Evolutionary conservation across 2,888 invertebrate genomes (phyloP).

Genomic region (Sicus ferrugineus): DNA sequence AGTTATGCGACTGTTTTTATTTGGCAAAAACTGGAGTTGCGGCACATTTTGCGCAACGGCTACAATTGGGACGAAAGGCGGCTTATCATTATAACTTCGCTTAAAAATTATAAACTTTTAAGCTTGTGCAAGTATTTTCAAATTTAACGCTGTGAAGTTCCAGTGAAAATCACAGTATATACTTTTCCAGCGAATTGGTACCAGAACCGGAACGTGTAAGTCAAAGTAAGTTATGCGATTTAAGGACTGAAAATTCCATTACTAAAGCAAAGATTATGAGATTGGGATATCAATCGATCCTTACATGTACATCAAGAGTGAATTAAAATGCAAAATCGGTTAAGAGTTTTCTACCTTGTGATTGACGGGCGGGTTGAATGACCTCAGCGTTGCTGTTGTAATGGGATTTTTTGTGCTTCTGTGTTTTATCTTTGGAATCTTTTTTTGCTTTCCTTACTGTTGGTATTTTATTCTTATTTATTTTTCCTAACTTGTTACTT

Average conservation of each 20-base stretch:
- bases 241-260: too few species aligned
- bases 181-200: too few species aligned
- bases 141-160: not conserved
- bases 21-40: slow-evolving; percentile 36
- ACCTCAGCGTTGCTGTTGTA: not conserved
- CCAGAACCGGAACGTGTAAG: too few species aligned
- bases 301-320: too few species aligned
- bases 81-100: too few species aligned
- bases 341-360: too few species aligned
- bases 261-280: too few species aligned
- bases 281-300: too few species aligned
- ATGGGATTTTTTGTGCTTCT: not conserved
- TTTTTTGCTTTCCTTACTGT: not conserved
- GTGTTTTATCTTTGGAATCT: not conserved
- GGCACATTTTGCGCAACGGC: slow-evolving; percentile 37
- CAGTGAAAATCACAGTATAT: not conserved
- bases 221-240: too few species aligned
- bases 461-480: not conserved
- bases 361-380: not conserved
- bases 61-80: slow-evolving; percentile 35
- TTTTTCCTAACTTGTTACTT: not conserved
- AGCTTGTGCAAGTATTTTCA: not conserved
- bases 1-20: not conserved
- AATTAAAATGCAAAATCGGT: too few species aligned
- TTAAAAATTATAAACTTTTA: too few species aligned